These are phyloP conservation scores for Orchesellides sinensis DNA, from an alignment of 2,888 invertebrate species.

Conservation along the genomic window DNA sequence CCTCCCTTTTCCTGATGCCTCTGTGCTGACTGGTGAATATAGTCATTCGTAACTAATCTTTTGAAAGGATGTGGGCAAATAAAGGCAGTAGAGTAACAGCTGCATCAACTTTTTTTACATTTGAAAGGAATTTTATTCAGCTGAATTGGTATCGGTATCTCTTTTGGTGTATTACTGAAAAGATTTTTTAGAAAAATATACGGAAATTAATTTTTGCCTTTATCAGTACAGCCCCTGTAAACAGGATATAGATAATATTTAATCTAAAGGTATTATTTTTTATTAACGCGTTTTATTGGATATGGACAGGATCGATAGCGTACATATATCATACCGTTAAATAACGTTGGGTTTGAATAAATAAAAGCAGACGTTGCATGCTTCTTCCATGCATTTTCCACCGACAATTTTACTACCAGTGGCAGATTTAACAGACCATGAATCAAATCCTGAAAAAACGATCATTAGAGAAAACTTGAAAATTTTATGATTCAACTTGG, in stretches of 20 bases:
- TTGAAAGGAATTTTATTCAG: slow-evolving; percentile 27
- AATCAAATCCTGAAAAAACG: slow-evolving; percentile 36
- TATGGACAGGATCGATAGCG: not conserved
- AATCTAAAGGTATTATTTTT: too few species aligned
- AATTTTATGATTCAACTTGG: slow-evolving; percentile 53
- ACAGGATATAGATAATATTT: too few species aligned
- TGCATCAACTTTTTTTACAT: slow-evolving; percentile 40
- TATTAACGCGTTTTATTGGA: too few species aligned
- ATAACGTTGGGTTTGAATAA: too few species aligned
- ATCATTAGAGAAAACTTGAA: slow-evolving; percentile 48
- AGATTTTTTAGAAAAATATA: not conserved
- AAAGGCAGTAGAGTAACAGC: slow-evolving; percentile 39
- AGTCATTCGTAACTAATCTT: too few species aligned
- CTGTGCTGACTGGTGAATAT: not conserved
- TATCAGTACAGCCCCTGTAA: not conserved
- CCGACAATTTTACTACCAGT: too few species aligned
- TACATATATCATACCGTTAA: too few species aligned
- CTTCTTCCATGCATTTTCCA: too few species aligned
- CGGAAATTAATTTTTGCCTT: not conserved
- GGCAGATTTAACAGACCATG: too few species aligned
- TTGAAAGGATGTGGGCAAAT: slow-evolving; percentile 26
- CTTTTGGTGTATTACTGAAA: too few species aligned
- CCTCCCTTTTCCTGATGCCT: slow-evolving; percentile 43
- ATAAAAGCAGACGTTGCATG: too few species aligned
- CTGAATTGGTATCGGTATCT: not conserved